Base-by-base conservation (phyloP, 2,113 vertebrate species). In the Haliaeetus leucogaster region DNA sequence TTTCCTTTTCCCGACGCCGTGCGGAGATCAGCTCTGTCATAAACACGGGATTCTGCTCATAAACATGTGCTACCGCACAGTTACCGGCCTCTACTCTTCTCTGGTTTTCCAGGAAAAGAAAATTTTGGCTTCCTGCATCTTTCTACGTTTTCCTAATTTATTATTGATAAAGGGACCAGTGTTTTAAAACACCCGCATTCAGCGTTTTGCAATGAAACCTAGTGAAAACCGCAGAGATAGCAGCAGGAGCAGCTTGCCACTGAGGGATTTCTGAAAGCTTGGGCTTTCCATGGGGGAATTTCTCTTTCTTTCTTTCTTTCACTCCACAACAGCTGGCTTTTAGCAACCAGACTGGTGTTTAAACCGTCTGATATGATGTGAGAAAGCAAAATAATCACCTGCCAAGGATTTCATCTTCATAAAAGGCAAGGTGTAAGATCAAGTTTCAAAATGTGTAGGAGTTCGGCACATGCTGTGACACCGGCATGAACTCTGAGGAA, bases 381-480 rank as follows among this genome's bases (percentile, higher is more conserved):
- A 89, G 96, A 91, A 97, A 98, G 97, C 93, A 97, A 98, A 98
- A 97, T 97, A 98, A 98, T 98, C 98, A 98, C 96, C 97, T 98
- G 98, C 93, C 98, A 97, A 82, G 95, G 92, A 91, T 95, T 96
- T 96, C 72, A 89, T 95, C 97, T 95, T 96, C 93, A 91, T 93
- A 95, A 97, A 97, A 97, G 97, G 94, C 97, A 94, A 83, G 95
- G 97, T 96, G 80, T 80, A 70, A 76, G 97, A 97, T 98, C 96
- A 23, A 84, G 96, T 98, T 98, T 97, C 98, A 90, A 77, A 97
- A 63, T 3, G 91, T 20, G 95, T 66, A 95, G 97, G 97, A 89
- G 90, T 52, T 27, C 32, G 2, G 89, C 58, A 52, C 93, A 20
- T 3, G 4, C 84, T 9, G 95, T 94, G 97, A 97, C 97, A 97